Percentiles rank a stretch among this genome's conserved stretches.
phyloP scores from a whole-genome alignment of 2,113 vertebrate species.

The Leptobrachium ailaonicum region DNA sequence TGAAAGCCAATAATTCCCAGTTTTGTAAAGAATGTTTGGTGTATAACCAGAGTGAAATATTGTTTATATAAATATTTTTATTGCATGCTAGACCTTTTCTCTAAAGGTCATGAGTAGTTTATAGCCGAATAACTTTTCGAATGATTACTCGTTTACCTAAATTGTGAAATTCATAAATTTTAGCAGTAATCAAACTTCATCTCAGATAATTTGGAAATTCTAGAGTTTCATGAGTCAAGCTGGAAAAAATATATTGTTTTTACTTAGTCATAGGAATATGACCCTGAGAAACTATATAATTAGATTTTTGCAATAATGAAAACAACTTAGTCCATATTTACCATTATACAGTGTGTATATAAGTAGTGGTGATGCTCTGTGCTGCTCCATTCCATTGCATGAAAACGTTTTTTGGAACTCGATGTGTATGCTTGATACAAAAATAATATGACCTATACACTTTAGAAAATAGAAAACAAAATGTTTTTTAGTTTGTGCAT shows the following conservation, averaged over 20 bases:
- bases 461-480: too few relatives aligned
- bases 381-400: too few relatives aligned
- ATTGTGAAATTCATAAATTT: constrained; percentile 10
- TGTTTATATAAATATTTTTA: neutral
- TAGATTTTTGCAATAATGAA: too few relatives aligned
- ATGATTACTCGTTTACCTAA: neutral
- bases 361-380: too few relatives aligned
- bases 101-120: neutral
- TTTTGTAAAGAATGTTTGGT: neutral
- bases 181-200: neutral
- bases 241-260: constrained; percentile 1
- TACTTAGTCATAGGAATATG: neutral
- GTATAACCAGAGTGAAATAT: neutral
- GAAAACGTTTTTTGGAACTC: too few relatives aligned
- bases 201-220: neutral
- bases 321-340: too few relatives aligned
- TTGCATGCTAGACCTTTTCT: neutral
- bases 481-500: too few relatives aligned
- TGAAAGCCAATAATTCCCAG: neutral
- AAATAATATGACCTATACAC: too few relatives aligned
- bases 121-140: neutral
- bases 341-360: too few relatives aligned
- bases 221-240: neutral
- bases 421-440: too few relatives aligned
- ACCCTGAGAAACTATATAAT: neutral